Evolutionary conservation across 1,140 invertebrate species (phyloP), one percentile per base, ranked within the genome.

Genomic region (Macrobrachium nipponense): DNA sequence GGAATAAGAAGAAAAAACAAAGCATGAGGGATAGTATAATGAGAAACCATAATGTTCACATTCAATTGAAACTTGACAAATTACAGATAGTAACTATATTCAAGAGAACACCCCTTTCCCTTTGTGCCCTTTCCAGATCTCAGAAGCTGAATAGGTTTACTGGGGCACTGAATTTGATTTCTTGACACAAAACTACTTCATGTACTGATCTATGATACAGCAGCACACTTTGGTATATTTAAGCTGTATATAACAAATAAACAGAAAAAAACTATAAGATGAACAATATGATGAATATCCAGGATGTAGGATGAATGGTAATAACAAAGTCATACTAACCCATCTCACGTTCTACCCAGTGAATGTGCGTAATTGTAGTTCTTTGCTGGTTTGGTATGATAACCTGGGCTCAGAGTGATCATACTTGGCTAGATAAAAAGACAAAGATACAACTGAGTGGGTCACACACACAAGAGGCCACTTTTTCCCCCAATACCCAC

Each of bases 381-480:
- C 60, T 80, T 80, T 80, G 77, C 77, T 80, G 77, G 23, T 64
- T 80, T 43, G 60, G 77, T 80, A 80, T 80, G 77, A 80, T 80
- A 80, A 80, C 77, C 77, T 80, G 77, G 77, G 77, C 77, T 80
- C 68, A 81, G 80, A 81, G 80, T 81, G 80, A 81, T 68, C 82
- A 85, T 85, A 78, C 82, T 79, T 85, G 64, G 82, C 62, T 85
- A 85, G 75, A 85, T 78, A 85, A 85, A 85, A 85, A 78, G 75
- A 85, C 60, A 85, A 70, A 78, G 75, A 81, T 51, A 70, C 20
- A 73, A 81, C 68, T 81, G 64, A 81, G 80, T 81, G 80, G 80
- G 70, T 81, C 64, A 68, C 68, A 70, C 51, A 81, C 51, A 73
- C 44, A 27, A 68, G 80, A 23, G 59, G 51, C 64, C 64, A 68